Evolutionary conservation across 2,888 invertebrate genomes (phyloP), one percentile per base, ranked within the genome.

Genomic region (Linnaemya tessellans): DNA sequence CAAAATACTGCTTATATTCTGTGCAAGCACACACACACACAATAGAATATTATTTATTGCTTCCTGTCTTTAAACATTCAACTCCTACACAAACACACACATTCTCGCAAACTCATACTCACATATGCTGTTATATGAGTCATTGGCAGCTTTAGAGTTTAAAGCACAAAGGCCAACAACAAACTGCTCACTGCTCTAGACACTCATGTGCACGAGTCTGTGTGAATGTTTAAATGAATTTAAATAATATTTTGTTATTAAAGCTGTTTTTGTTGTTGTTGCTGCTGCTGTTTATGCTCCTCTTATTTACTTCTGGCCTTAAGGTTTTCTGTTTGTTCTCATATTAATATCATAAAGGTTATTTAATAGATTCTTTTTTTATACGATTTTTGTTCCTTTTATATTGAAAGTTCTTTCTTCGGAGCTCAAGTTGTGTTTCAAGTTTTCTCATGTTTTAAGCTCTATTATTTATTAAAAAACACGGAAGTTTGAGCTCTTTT

Each of bases 391-490:
- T 56, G 10, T 60, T 41, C 7, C 13, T 30, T 62, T 9, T 46
- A 13, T 54, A 58, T 30, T 38, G 54, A 70, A 75, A 46, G 18
- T 54, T 62, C 13, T 22, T 62, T n/a, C 20, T 41, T 25, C n/a
- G 20, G 49, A 60, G 54, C 43, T 68, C 15, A 54, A 80, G 46
- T 71, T 51, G 35, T 51, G 35, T 43, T 70, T 38, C 38, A 43
- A 43, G 74, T 41, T 74, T 11, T 67, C 30, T 3, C 30, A 51
- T 41, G 58, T 51, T 56, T 67, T 46, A 30, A 75, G 54, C 67
- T 84, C 79, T 81, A 84, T 85, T 85, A 85, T 82, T 85, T 85
- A 85, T 85, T 79, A 75, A 79, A 79, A 85, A 79, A 82, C 81
- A 82, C 79, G 85, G 85, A 85, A 85, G 81, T 71, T 81, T 74